Conservation (phyloP, 2,797 vertebrate species). For the Rhabdomys pumilio region DNA sequence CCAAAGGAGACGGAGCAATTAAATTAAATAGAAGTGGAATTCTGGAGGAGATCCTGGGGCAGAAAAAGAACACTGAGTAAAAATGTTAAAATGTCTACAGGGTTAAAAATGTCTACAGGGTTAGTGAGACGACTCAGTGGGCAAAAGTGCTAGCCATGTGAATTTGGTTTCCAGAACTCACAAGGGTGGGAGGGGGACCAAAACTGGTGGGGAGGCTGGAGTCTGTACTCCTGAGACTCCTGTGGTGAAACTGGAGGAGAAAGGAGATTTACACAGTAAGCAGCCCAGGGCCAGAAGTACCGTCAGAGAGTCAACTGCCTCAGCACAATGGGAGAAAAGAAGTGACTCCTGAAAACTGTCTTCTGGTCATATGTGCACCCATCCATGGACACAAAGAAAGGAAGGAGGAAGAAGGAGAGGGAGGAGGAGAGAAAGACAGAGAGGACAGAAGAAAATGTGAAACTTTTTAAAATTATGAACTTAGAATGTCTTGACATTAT, state of each 20-base stretch:
- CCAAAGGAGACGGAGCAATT: background rate
- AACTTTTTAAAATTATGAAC: too few relatives aligned
- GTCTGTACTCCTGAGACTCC: background rate
- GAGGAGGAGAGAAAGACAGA: background rate
- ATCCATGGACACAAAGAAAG: background rate
- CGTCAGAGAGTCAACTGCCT: background rate
- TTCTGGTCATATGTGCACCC: background rate
- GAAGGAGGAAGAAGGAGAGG: too few relatives aligned
- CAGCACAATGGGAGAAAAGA: background rate
- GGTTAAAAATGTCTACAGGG: background rate
- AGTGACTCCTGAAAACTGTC: background rate
- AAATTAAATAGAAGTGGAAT: constrained; percentile 14
- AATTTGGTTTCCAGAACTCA: background rate
- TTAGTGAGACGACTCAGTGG: background rate
- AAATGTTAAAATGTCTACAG: background rate
- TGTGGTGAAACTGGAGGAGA: background rate
- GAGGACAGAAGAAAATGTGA: background rate
- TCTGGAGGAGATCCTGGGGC: constrained; percentile 25
- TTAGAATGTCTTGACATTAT: constrained; percentile 48
- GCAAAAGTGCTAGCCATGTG: background rate
- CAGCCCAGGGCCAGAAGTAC: background rate
- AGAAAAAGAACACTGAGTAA: constrained; percentile 16
- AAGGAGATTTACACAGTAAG: too few relatives aligned
- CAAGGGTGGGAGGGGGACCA: too few relatives aligned
- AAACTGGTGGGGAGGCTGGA: background rate